Base-by-base conservation (phyloP, 1,140 invertebrate genomes). In the Anastrepha ludens region DNA sequence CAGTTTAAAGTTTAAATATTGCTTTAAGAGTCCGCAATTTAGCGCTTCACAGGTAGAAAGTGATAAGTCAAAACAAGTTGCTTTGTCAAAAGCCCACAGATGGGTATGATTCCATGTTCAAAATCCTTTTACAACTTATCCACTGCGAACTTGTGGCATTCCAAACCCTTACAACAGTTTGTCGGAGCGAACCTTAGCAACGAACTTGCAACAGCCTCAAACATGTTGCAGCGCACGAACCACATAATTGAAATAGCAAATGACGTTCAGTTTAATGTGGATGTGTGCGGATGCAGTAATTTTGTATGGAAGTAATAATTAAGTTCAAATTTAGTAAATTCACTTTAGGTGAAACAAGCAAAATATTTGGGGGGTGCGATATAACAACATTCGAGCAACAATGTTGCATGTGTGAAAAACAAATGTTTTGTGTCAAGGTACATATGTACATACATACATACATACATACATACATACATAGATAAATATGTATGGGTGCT, bases 371-470 rank as follows among this genome's bases (percentile, higher is more conserved):
- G 15, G 15, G n/a, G 60, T 55, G 50, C 50, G 50, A 55, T 55
- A 55, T 55, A 62, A 62, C 60, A 62, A 5, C 60, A 58, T 62
- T 5, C 15, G 13, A 17, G n/a, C 60, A 62, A 62, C 60, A 62
- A 6, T 62, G 60, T 39, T 29, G 29, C 2, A 67, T 67, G 29
- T 9, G n/a, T 67, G 0, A 39, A 39, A 67, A 39, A 67, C 64
- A 67, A 67, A 39, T 67, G 64, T 67, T 67, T 4, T 67, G 11
- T 29, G 64, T 67, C n/a, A 67, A 39, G 64, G 29, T 62, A 62
- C n/a, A n/a, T 62, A 62, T 62, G n/a, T 62, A 62, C 60, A 62
- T 62, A 62, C 4, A 62, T 62, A 62, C n/a, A 62, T 62, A 55
- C 50, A 1, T 55, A 55, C 50, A 55, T 55, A n/a, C 60, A 62